phyloP scores from a whole-genome alignment of 1,140 invertebrate genomes.

The Bombus haemorrhoidalis region DNA sequence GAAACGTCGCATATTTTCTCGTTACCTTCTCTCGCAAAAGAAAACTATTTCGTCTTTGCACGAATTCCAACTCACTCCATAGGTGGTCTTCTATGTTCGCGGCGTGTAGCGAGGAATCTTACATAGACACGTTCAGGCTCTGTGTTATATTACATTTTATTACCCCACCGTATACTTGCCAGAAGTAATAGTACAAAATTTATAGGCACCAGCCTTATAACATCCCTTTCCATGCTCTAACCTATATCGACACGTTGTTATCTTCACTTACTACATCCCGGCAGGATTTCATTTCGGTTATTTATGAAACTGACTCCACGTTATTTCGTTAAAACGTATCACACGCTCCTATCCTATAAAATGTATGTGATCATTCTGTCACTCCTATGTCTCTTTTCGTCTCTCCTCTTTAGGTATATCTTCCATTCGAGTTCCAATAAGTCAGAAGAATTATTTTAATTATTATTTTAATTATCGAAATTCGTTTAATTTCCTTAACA shows the following conservation, averaged over 20 bases:
- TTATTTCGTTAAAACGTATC: background rate
- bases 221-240: conserved; percentile 42
- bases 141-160: conserved; percentile 62
- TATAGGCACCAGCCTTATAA: conserved; percentile 59
- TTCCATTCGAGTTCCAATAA: background rate
- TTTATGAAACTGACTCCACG: conserved; percentile 40
- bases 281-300: conserved; percentile 60
- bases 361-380: background rate
- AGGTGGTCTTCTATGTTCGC: conserved; percentile 35
- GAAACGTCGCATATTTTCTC: background rate
- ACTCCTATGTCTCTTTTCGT: background rate
- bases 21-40: background rate
- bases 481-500: too few species aligned
- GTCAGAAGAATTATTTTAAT: background rate
- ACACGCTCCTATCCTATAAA: too few species aligned
- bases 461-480: background rate
- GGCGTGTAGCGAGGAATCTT: conserved; percentile 16
- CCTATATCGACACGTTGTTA: conserved; percentile 66
- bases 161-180: conserved; percentile 42
- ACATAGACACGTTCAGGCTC: conserved; percentile 26
- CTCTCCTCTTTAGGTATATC: background rate
- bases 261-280: conserved; percentile 49
- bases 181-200: conserved; percentile 59
- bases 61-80: conserved; percentile 37
- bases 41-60: conserved; percentile 37